Conservation (phyloP, 2,113 vertebrate genomes). For the Vulpes ferrilata region DNA sequence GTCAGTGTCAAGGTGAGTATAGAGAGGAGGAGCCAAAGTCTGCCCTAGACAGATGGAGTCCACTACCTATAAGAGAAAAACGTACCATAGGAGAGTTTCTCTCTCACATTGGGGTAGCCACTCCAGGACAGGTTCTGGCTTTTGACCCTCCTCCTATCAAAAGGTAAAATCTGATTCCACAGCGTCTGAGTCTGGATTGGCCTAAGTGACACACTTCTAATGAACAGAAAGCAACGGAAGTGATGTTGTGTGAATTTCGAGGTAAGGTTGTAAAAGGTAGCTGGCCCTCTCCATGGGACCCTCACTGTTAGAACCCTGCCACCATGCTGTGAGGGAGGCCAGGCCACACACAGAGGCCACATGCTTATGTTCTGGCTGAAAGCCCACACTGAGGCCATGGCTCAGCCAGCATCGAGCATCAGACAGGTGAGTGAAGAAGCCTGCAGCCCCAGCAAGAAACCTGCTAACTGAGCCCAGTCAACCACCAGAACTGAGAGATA, state of each 20-base stretch:
- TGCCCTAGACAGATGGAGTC: neutral
- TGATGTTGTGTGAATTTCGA: neutral
- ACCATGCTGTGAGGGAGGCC: neutral
- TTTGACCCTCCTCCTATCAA: neutral
- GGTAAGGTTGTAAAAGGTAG: neutral
- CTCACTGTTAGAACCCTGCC: neutral
- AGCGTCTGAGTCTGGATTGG: neutral
- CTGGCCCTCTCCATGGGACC: neutral
- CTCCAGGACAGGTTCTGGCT: neutral
- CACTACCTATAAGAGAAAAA: neutral
- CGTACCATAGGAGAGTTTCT: neutral
- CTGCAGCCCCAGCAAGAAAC: neutral
- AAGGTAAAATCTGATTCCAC: neutral
- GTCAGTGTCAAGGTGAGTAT: fast-evolving
- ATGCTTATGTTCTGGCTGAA: neutral
- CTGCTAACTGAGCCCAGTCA: neutral
- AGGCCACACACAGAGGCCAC: neutral
- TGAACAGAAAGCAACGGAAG: neutral
- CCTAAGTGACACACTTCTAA: neutral
- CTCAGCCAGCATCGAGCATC: neutral
- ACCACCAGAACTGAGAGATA: neutral
- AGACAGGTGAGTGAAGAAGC: neutral
- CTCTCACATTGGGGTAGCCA: neutral
- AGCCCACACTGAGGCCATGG: neutral
- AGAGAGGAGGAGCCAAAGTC: neutral